Evolutionary conservation across 1,140 invertebrate genomes (phyloP).

Genomic region (Halotydeus destructor): DNA sequence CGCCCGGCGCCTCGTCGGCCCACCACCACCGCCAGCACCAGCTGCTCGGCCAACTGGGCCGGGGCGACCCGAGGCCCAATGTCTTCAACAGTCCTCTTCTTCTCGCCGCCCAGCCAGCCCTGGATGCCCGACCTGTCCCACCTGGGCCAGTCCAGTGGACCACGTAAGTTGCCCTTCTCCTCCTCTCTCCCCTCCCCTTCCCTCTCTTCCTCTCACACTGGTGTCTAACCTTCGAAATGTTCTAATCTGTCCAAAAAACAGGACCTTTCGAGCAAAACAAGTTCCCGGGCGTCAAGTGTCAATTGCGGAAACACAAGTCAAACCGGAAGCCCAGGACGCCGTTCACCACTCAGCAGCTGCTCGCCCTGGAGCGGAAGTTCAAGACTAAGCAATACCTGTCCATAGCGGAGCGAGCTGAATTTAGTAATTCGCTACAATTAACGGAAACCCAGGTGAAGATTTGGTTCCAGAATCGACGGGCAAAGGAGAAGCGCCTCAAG

Average conservation of each 20-base stretch:
- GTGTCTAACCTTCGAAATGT: background rate
- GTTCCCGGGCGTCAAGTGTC: conserved; percentile 44
- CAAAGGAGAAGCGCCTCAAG: conserved; percentile 30
- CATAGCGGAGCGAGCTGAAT: conserved; percentile 88
- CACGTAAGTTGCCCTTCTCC: background rate
- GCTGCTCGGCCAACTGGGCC: too few species aligned
- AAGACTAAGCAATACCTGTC: conserved; percentile 85
- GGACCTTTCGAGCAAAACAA: background rate
- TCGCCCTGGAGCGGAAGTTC: conserved; percentile 88
- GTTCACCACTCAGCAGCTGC: conserved; percentile 84
- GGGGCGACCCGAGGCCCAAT: too few species aligned
- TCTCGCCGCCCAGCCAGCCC: background rate
- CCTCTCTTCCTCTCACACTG: background rate
- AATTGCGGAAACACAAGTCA: conserved; percentile 78
- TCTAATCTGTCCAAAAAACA: background rate
- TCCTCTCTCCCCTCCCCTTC: background rate
- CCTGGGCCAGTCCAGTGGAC: background rate
- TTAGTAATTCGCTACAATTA: conserved; percentile 67
- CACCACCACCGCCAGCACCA: too few species aligned
- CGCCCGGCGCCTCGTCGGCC: too few species aligned
- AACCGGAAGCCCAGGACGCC: conserved; percentile 92
- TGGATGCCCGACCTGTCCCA: background rate
- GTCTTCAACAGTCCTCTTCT: background rate
- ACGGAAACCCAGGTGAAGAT: conserved; percentile 60
- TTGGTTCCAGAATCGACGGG: conserved; percentile 25